Conservation (phyloP, 1,140 invertebrate genomes). For the Bombus affinis region DNA sequence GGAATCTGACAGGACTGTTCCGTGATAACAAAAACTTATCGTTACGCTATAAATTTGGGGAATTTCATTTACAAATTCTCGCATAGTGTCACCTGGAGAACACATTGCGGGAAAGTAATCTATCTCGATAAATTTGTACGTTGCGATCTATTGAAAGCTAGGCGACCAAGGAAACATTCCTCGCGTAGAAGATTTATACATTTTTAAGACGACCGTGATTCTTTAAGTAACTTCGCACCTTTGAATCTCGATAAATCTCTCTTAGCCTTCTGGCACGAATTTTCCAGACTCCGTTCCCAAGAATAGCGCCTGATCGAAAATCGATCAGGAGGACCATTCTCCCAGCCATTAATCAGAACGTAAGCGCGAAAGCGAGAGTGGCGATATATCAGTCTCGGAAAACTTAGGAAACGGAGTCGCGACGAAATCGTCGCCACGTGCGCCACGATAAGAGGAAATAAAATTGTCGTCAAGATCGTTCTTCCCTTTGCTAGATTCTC, state of each 20-base stretch:
- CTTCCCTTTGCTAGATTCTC: neutral
- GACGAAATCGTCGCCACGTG: constrained; percentile 59
- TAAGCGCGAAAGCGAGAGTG: constrained; percentile 35
- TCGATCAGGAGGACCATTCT: constrained; percentile 18
- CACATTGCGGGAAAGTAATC: neutral
- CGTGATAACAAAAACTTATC: neutral
- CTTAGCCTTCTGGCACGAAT: neutral
- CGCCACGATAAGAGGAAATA: constrained; percentile 64
- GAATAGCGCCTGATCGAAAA: constrained; percentile 22
- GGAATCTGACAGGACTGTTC: no score
- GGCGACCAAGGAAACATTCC: neutral
- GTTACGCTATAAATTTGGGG: neutral
- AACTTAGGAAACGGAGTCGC: neutral
- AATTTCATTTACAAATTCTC: neutral
- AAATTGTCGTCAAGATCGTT: constrained; percentile 69
- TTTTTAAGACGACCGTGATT: neutral
- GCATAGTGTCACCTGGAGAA: neutral
- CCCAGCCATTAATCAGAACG: constrained; percentile 15
- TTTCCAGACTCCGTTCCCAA: neutral
- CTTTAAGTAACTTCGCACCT: neutral
- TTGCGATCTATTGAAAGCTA: neutral
- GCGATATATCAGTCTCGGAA: constrained; percentile 7
- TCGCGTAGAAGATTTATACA: neutral
- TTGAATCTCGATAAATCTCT: constrained; percentile 4
- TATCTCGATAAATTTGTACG: neutral